Evolutionary conservation across 2,113 vertebrate genomes (phyloP).

Genomic region (Romanogobio albipinnatus): DNA sequence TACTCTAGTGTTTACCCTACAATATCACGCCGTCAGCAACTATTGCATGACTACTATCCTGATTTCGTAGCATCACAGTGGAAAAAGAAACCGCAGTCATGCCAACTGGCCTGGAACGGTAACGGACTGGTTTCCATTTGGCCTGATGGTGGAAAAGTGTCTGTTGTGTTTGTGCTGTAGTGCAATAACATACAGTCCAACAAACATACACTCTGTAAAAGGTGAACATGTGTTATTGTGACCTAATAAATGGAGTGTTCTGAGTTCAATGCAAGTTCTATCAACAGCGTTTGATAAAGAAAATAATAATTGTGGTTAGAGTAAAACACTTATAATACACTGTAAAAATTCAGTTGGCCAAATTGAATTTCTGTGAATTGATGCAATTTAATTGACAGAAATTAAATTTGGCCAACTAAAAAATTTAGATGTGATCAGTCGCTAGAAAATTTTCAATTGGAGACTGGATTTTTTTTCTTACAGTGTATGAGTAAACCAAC

Average conservation of each 20-base stretch:
- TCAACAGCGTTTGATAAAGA: not conserved
- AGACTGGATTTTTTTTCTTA: no score
- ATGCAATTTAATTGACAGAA: no score
- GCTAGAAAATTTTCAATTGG: no score
- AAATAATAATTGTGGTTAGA: not conserved
- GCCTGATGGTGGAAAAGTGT: not conserved
- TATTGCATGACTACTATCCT: conserved; percentile 6
- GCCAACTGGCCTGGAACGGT: not conserved
- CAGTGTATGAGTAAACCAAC: not conserved
- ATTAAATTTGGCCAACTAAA: no score
- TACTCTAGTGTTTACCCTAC: conserved; percentile 11
- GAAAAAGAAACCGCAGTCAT: conserved; percentile 9
- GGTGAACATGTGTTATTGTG: not conserved
- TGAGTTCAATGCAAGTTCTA: not conserved
- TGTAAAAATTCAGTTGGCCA: no score
- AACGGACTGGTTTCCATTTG: not conserved
- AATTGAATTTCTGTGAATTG: no score
- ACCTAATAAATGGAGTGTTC: not conserved
- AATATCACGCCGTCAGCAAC: not conserved
- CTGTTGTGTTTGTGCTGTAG: not conserved
- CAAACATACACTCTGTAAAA: not conserved
- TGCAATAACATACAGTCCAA: not conserved
- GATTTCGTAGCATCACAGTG: not conserved
- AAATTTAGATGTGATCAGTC: no score
- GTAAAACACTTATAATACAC: not conserved